Conservation (phyloP, 2,797 vertebrate species). For the Anableps anableps region DNA sequence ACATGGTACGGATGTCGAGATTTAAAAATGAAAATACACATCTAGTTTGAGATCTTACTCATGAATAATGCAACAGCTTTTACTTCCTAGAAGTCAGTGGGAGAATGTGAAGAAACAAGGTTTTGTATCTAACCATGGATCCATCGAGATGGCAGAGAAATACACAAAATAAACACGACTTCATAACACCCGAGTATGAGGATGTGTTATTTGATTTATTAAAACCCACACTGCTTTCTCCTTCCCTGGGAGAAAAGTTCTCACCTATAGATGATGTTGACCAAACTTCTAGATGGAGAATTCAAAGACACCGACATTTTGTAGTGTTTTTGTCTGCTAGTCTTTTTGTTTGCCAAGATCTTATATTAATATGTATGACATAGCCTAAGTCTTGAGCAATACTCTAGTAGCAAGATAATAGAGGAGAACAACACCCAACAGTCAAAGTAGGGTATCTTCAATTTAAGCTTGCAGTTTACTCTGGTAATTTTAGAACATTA, state of each 20-base stretch:
- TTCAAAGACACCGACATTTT: background rate
- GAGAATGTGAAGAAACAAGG: background rate
- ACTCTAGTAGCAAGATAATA: background rate
- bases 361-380: background rate
- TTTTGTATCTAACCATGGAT: background rate
- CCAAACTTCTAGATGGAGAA: background rate
- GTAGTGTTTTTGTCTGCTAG: background rate
- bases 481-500: too few species aligned
- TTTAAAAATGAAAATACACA: background rate
- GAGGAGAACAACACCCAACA: background rate
- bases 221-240: background rate
- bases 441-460: background rate
- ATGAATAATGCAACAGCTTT: slow-evolving; percentile 9
- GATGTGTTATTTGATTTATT: background rate
- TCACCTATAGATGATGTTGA: background rate
- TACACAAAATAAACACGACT: background rate
- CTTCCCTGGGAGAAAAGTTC: background rate
- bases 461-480: background rate
- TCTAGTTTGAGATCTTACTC: background rate
- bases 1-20: background rate
- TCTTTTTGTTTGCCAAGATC: background rate
- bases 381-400: background rate
- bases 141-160: background rate
- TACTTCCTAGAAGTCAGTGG: background rate
- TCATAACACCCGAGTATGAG: background rate